Evolutionary conservation across 2,797 vertebrate genomes (phyloP), one percentile per base, ranked within the genome.

Genomic region (Erithacus rubecula): DNA sequence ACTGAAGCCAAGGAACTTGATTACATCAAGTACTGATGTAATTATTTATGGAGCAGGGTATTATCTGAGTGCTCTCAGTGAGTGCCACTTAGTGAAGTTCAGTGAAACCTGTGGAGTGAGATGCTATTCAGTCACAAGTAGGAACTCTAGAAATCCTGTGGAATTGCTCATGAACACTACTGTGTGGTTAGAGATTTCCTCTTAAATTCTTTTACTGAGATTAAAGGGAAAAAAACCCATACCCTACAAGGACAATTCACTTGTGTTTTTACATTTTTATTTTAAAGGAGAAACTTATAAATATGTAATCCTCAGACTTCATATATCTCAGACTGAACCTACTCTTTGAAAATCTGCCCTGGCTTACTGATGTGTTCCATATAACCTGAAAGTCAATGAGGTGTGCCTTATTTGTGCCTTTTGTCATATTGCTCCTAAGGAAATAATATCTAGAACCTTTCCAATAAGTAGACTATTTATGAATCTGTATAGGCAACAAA

Each of bases 401-500:
- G 1, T 43, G 15, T 83, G 37, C 64, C 41, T 19, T 76, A 91
- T 90, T 56, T 68, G 43, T 51, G 63, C 36, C 26, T 86, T 88
- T 91, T 77, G 9, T 69, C 13, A 21, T 12, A 12, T 29, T 90
- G 37, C 87, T 17, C 59, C 76, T 52, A 44, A 8, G 44, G 75
- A 90, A 89, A 85, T 95, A 86, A 32, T 58, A 67, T 8, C 30
- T 51, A 17, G 15, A 87, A 36, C 37, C 53, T 94, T 96, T 94
- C 85, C 78, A 74, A 2, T 94, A 90, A 90, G 69, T 56, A 88
- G 34, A 44, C 43, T 93, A 63, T 69, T 60, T 93, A 7, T 93
- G 92, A 94, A 83, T 94, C 82, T 92, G 11, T 74, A 75, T 89
- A 75, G 82, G 93, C 84, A 94, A 87, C 52, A 55, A 94, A 80